phyloP scores from a whole-genome alignment of 30 jellyfish, hydroid and myxozoan genomes.

The Hydractinia symbiolongicarpus region DNA sequence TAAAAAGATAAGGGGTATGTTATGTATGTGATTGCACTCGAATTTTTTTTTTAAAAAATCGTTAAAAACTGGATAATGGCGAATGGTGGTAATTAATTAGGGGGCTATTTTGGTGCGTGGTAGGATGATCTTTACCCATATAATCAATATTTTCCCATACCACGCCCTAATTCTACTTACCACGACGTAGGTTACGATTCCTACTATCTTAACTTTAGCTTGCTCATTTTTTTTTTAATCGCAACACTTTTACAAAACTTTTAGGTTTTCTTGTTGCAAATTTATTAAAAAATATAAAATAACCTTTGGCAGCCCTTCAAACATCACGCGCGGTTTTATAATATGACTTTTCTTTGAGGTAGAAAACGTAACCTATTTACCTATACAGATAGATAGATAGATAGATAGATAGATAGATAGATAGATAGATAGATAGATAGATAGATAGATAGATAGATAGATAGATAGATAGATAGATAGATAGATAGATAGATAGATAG shows the following conservation, averaged over 20 bases:
- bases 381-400: too few relatives aligned
- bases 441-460: not conserved
- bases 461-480: constrained; percentile 9
- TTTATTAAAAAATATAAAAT: too few relatives aligned
- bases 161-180: not conserved
- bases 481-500: not conserved
- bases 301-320: too few relatives aligned
- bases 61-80: not conserved
- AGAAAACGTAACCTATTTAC: too few relatives aligned
- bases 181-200: not conserved
- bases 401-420: too few relatives aligned
- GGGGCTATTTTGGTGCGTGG: not conserved
- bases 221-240: too few relatives aligned
- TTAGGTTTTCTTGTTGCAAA: too few relatives aligned
- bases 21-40: not conserved
- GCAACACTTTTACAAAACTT: too few relatives aligned
- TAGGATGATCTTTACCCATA: not conserved
- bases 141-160: not conserved
- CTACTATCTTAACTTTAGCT: not conserved
- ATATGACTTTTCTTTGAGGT: too few relatives aligned
- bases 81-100: not conserved
- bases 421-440: not conserved
- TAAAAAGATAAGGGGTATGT: not conserved
- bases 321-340: too few relatives aligned
- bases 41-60: not conserved